A percentile compares a stretch with the other conserved stretches of the same genome.
phyloP scores from a whole-genome alignment of 23 tunicate species.

The Halocynthia aurantium region DNA sequence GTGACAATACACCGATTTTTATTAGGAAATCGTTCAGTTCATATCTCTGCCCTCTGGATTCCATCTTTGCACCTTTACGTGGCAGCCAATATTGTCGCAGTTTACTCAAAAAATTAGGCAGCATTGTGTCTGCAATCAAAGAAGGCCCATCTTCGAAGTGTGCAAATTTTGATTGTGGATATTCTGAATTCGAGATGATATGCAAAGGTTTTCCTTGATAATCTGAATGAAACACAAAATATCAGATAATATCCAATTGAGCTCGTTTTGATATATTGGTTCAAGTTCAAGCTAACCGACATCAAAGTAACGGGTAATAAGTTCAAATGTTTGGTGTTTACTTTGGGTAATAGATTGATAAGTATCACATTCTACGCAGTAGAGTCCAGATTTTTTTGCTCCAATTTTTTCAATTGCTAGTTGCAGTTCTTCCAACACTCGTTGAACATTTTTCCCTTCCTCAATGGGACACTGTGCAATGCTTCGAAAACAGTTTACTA shows the following conservation, averaged over 20 bases:
- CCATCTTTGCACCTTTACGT: slow-evolving; percentile 74
- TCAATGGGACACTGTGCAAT: slow-evolving; percentile 45
- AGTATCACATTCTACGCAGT: slow-evolving; percentile 79
- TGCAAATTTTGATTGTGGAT: slow-evolving; percentile 73
- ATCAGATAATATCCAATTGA: too few relatives aligned
- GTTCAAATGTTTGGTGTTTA: neutral
- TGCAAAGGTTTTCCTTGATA: slow-evolving; percentile 51
- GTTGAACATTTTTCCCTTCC: slow-evolving; percentile 64
- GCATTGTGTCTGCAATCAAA: slow-evolving; percentile 53
- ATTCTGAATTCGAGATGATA: slow-evolving; percentile 46
- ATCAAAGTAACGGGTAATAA: neutral
- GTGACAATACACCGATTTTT: slow-evolving; percentile 72
- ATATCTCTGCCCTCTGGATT: slow-evolving; percentile 74
- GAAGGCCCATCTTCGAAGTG: slow-evolving; percentile 77
- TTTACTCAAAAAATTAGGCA: slow-evolving; percentile 55
- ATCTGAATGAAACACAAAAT: slow-evolving; percentile 8
- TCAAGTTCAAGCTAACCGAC: neutral
- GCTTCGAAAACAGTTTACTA: too few relatives aligned
- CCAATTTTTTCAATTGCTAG: slow-evolving; percentile 54
- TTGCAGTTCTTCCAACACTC: slow-evolving; percentile 58
- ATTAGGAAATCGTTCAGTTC: slow-evolving; percentile 61
- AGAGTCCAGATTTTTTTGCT: slow-evolving; percentile 60
- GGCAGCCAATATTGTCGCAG: slow-evolving; percentile 66
- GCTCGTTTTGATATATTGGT: neutral
- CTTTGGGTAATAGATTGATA: slow-evolving; percentile 7